Evolutionary conservation across 1,140 invertebrate genomes (phyloP).

Genomic region (Drosophila bipectinata): DNA sequence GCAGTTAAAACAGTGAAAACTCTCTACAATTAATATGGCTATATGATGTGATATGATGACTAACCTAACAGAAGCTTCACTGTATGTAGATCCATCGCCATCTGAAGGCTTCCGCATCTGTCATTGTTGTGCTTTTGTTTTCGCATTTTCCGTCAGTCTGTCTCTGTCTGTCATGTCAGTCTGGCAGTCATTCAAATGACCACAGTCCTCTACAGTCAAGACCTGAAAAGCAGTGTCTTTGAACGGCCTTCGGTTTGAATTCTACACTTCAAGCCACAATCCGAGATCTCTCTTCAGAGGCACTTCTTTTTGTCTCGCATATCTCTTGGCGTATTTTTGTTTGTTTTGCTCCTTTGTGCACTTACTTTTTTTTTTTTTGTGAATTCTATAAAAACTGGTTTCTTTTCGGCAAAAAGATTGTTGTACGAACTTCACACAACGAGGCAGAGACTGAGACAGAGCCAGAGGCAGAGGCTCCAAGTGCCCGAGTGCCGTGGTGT

Average conservation of each 20-base stretch:
- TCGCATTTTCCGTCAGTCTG: conserved; percentile 39
- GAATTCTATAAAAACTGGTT: conserved; percentile 63
- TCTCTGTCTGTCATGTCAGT: conserved; percentile 10
- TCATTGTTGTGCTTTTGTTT: conserved; percentile 44
- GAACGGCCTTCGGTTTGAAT: conserved; percentile 51
- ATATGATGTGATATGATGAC: too few species aligned
- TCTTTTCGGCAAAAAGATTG: conserved; percentile 34
- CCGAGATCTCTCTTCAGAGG: conserved; percentile 3
- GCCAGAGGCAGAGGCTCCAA: conserved; percentile 1
- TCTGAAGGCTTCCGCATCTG: conserved; percentile 46
- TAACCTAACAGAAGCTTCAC: conserved; percentile 8
- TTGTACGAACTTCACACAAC: conserved; percentile 26
- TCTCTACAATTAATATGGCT: background rate
- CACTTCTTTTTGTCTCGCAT: conserved; percentile 43
- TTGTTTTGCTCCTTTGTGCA: conserved; percentile 59
- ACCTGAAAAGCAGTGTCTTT: conserved; percentile 30
- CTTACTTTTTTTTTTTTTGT: conserved; percentile 59
- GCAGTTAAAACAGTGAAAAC: conserved; percentile 30
- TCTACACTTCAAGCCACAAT: conserved; percentile 17
- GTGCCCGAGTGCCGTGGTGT: conserved; percentile 13
- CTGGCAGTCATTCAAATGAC: conserved; percentile 26
- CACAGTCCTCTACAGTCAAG: conserved; percentile 4
- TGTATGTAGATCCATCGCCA: conserved; percentile 26
- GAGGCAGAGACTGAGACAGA: background rate
- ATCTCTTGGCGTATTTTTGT: conserved; percentile 7